phyloP scores from a whole-genome alignment of 1,140 invertebrate genomes.

The Epicauta chinensis region DNA sequence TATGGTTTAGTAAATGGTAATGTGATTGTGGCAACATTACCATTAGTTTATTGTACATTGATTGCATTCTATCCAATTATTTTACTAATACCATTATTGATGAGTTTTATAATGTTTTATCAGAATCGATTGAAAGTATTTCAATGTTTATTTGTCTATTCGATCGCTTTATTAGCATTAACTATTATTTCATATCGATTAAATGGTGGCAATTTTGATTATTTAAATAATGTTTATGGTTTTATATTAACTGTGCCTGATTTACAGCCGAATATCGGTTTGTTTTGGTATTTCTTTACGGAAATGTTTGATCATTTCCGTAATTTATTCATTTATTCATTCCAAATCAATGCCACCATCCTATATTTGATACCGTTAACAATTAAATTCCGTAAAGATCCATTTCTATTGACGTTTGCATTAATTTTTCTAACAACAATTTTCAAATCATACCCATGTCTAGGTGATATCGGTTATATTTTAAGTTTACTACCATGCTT shows the following conservation, averaged over 20 bases:
- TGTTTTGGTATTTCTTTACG: conserved; percentile 99
- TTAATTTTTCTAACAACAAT: conserved; percentile 81
- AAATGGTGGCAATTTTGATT: conserved; percentile 36
- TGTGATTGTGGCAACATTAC: conserved; percentile 50
- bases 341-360: conserved; percentile 92
- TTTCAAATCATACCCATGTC: conserved; percentile 94
- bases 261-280: conserved; percentile 91
- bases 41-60: conserved; percentile 70
- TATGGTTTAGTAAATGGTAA: conserved; percentile 61
- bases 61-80: conserved; percentile 83
- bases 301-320: conserved; percentile 99
- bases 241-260: conserved; percentile 78
- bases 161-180: conserved; percentile 33
- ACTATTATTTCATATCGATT: conserved; percentile 28
- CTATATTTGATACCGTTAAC: conserved; percentile 80
- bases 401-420: conserved; percentile 77
- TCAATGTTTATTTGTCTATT: conserved; percentile 34
- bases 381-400: conserved; percentile 78
- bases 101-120: conserved; percentile 25
- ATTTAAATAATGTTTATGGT: conserved; percentile 31
- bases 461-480: conserved; percentile 92
- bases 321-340: conserved; percentile 89
- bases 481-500: conserved; percentile 86
- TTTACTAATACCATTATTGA: conserved; percentile 67
- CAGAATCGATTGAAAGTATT: conserved; percentile 19